phyloP scores from a whole-genome alignment of 2,797 vertebrate genomes.

The Sebastes steindachneri region DNA sequence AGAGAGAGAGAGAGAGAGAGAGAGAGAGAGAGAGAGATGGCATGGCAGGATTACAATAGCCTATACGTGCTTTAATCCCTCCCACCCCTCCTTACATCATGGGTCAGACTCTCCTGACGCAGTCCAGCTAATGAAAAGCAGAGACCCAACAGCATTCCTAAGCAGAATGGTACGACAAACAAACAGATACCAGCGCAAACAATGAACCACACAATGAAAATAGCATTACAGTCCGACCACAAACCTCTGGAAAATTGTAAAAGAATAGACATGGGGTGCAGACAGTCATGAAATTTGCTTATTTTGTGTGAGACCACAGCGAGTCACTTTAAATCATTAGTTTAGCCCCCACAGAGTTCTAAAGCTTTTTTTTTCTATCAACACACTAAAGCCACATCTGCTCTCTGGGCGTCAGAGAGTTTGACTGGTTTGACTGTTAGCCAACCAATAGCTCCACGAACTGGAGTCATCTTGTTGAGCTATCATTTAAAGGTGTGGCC shows the following conservation, averaged over 20 bases:
- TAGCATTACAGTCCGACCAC: slow-evolving; percentile 62
- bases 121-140: slow-evolving; percentile 76
- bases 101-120: slow-evolving; percentile 42
- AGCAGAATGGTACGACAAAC: slow-evolving; percentile 56
- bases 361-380: slow-evolving; percentile 30
- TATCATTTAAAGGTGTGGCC: slow-evolving; percentile 16
- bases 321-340: slow-evolving; percentile 65
- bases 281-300: slow-evolving; percentile 59
- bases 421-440: slow-evolving; percentile 5
- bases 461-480: neutral
- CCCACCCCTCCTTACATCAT: slow-evolving; percentile 29
- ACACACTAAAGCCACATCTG: slow-evolving; percentile 46
- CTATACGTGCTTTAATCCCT: slow-evolving; percentile 15
- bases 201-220: slow-evolving; percentile 71
- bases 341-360: slow-evolving; percentile 38
- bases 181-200: slow-evolving; percentile 65
- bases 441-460: neutral
- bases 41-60: slow-evolving; percentile 8
- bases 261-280: slow-evolving; percentile 50
- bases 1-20: too few relatives aligned
- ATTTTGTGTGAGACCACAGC: slow-evolving; percentile 59
- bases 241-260: slow-evolving; percentile 51
- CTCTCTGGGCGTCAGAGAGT: slow-evolving; percentile 8
- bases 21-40: too few relatives aligned
- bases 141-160: slow-evolving; percentile 60